Evolutionary conservation across 2,888 invertebrate species (phyloP).

Genomic region (Pterobdella sp.): DNA sequence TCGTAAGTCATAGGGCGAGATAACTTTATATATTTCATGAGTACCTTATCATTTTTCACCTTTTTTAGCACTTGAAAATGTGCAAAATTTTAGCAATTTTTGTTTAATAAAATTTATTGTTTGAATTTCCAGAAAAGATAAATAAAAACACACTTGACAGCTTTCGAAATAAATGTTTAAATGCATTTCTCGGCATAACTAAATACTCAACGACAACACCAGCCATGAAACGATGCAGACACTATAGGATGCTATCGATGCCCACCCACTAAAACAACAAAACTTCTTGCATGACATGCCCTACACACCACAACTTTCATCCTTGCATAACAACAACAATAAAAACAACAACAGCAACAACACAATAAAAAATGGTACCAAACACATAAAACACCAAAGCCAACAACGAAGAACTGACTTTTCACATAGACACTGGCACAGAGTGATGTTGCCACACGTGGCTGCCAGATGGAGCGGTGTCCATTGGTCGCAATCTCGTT

Average conservation of each 20-base stretch:
- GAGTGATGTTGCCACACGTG: conserved; percentile 25
- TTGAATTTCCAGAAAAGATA: too few species aligned
- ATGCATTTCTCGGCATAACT: too few species aligned
- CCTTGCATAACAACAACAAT: background rate
- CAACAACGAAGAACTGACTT: conserved; percentile 17
- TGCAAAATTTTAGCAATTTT: too few species aligned
- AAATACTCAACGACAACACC: background rate
- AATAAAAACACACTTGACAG: too few species aligned
- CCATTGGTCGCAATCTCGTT: conserved; percentile 27
- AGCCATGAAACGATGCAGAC: background rate
- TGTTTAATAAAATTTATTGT: too few species aligned
- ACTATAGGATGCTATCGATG: too few species aligned
- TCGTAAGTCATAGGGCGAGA: too few species aligned
- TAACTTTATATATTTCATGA: too few species aligned
- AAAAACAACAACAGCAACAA: conserved; percentile 12
- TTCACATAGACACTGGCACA: conserved; percentile 27
- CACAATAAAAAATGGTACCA: background rate
- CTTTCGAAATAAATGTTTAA: too few species aligned
- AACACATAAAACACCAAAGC: background rate
- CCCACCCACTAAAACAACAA: background rate
- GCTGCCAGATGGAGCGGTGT: conserved; percentile 24
- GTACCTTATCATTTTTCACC: too few species aligned
- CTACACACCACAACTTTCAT: too few species aligned
- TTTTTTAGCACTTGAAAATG: too few species aligned
- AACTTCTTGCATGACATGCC: background rate